Base-by-base conservation (phyloP, 2,113 vertebrate species). In the Aptenodytes forsteri region DNA sequence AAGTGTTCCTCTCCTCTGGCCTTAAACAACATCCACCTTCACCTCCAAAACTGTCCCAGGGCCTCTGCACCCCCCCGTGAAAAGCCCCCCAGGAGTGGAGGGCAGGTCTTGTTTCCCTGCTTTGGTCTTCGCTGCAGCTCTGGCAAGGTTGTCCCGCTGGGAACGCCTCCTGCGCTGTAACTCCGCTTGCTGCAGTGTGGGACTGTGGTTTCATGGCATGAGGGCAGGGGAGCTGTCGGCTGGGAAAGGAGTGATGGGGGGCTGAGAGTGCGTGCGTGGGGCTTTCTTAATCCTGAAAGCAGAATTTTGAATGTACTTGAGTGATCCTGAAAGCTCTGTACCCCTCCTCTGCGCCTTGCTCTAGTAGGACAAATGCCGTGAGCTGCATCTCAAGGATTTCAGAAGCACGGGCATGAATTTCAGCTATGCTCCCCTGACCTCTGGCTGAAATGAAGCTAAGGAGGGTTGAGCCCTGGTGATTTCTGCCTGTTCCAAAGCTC, bases 121-220 rank as follows among this genome's bases (percentile, higher is more conserved):
- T 90, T 64, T 54, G 40, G 30, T 59, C n/a, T 69, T 36, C 16
- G 16, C 40, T 40, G 47, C 10, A 29, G 25, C n/a, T 72, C 64
- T 54, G 64, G 27, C 49, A 20, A 62, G 42, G 49, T 44, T 26
- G 11, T 67, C 64, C 50, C 0, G 0, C 40, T 0, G 0, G 38
- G 23, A 76, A 27, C 25, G 69, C 13, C 44, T 79, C 38, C 17
- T 56, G 46, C 52, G 71, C 36, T 7, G 0, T 55, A 42, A 12
- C 25, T 58, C 13, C 1, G 26, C 61, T 62, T 34, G 12, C 69
- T 65, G 75, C 19, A 50, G n/a, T 2, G 0, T 40, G n/a, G 20
- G 27, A 10, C 62, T 22, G 50, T 0, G 6, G 34, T 50, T 38
- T 36, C 36, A 18, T 1, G 3, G 65, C 1, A 3, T 0, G 0